A percentile compares a stretch with the other conserved stretches of the same genome.
phyloP scores from a whole-genome alignment of 2,888 invertebrate species.

The Eristalis pertinax region DNA sequence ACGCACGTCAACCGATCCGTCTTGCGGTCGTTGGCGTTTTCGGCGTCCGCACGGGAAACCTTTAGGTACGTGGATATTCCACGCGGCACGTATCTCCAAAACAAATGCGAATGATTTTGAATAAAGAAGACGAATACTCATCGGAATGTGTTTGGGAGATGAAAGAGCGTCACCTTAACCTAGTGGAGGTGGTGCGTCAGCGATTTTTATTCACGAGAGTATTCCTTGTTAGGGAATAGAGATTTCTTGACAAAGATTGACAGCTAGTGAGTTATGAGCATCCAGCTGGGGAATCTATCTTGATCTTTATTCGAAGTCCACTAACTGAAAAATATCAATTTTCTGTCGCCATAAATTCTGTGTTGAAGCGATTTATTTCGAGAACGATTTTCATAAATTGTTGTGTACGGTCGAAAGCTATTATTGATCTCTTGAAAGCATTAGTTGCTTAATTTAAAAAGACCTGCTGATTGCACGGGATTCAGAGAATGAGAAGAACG shows the following conservation, averaged over 20 bases:
- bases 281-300: conserved; percentile 6
- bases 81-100: conserved; percentile 17
- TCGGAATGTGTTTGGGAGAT: conserved; percentile 38
- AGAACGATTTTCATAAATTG: conserved; percentile 32
- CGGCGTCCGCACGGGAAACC: conserved; percentile 20
- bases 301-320: conserved; percentile 38
- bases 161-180: conserved; percentile 34
- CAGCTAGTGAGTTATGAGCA: conserved; percentile 62
- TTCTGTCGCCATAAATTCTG: conserved; percentile 35
- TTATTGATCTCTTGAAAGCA: conserved; percentile 34
- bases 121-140: conserved; percentile 17
- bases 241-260: conserved; percentile 69
- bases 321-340: conserved; percentile 46
- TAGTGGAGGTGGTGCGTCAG: conserved; percentile 28
- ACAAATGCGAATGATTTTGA: conserved; percentile 19
- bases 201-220: conserved; percentile 33
- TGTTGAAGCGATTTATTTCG: conserved; percentile 8
- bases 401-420: conserved; percentile 6
- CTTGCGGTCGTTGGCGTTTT: conserved; percentile 41
- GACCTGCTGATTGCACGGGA: background rate
- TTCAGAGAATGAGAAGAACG: background rate
- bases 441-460: conserved; percentile 38
- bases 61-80: conserved; percentile 16
- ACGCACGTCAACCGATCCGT: conserved; percentile 61
- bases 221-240: conserved; percentile 17